Evolutionary conservation across 2,113 vertebrate species (phyloP).

Genomic region (Pterocles gutturalis): DNA sequence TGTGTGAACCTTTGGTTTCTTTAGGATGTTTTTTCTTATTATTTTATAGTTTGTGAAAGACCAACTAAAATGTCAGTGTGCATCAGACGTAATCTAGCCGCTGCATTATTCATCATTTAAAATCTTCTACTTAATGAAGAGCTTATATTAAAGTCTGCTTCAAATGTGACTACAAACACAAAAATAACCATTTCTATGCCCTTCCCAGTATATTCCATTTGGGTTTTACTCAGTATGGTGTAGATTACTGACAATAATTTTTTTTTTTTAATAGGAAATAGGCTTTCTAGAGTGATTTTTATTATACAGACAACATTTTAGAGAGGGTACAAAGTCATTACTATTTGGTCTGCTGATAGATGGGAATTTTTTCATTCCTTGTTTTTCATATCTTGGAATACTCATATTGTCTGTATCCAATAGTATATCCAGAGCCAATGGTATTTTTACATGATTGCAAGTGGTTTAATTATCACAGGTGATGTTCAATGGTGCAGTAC

Average conservation of each 20-base stretch:
- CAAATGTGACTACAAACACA: not conserved
- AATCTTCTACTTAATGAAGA: not conserved
- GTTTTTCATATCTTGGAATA: not conserved
- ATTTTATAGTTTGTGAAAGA: not conserved
- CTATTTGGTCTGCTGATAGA: not conserved
- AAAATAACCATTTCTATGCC: not conserved
- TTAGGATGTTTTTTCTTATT: not conserved
- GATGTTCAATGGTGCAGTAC: rapidly evolving
- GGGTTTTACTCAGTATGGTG: not conserved
- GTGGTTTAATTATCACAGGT: not conserved
- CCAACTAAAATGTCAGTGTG: not conserved
- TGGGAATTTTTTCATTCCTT: not conserved
- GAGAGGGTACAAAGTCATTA: rapidly evolving
- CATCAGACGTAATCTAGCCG: not conserved
- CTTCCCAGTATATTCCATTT: not conserved
- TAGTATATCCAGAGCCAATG: rapidly evolving
- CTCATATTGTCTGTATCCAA: not conserved
- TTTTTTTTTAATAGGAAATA: not conserved
- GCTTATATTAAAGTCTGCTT: not conserved
- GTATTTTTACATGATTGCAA: not conserved
- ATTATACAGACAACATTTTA: not conserved
- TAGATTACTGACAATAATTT: not conserved
- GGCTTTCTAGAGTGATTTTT: not conserved
- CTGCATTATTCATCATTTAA: not conserved
- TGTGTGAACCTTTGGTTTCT: not conserved